Conservation (phyloP, 2,888 invertebrate species). For the Lordiphosa andalusiaca region DNA sequence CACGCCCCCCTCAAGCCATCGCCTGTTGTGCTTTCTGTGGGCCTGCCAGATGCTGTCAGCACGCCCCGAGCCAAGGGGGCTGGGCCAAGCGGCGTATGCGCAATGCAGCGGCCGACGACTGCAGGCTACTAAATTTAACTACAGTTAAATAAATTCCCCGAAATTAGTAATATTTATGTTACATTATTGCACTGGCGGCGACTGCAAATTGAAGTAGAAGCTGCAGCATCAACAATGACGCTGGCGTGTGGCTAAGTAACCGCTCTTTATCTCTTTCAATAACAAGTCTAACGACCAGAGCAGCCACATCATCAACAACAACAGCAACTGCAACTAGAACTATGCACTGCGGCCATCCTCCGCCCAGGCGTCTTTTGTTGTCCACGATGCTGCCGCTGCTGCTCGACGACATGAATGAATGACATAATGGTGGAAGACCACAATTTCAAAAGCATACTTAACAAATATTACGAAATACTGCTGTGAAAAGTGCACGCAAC, state of each 20-base stretch:
- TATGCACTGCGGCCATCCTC: slow-evolving; percentile 51
- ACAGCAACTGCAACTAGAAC: slow-evolving; percentile 40
- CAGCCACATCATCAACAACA: slow-evolving; percentile 25
- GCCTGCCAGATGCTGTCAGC: slow-evolving; percentile 62
- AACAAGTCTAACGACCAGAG: slow-evolving; percentile 57
- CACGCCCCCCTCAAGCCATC: too few species aligned
- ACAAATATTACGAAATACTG: slow-evolving; percentile 73
- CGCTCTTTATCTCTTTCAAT: slow-evolving; percentile 74
- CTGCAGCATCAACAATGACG: slow-evolving; percentile 41
- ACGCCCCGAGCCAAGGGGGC: slow-evolving; percentile 59
- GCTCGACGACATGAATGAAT: slow-evolving; percentile 51
- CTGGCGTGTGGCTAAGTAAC: slow-evolving; percentile 73
- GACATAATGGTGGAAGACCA: slow-evolving; percentile 75
- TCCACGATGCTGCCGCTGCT: slow-evolving; percentile 33
- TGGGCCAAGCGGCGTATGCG: slow-evolving; percentile 57
- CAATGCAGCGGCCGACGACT: slow-evolving; percentile 51
- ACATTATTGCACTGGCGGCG: slow-evolving; percentile 65
- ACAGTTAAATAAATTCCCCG: slow-evolving; percentile 69
- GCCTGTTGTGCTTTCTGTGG: slow-evolving; percentile 12
- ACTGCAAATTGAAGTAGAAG: slow-evolving; percentile 51
- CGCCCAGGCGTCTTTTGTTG: slow-evolving; percentile 52
- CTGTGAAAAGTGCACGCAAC: slow-evolving; percentile 70
- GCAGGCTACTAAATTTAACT: slow-evolving; percentile 68
- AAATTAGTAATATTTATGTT: slow-evolving; percentile 74
- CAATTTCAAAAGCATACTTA: slow-evolving; percentile 72